These are phyloP conservation scores for Brachionus koreanus DNA, from an alignment of 1,140 invertebrate species.

Conservation along the genomic window DNA sequence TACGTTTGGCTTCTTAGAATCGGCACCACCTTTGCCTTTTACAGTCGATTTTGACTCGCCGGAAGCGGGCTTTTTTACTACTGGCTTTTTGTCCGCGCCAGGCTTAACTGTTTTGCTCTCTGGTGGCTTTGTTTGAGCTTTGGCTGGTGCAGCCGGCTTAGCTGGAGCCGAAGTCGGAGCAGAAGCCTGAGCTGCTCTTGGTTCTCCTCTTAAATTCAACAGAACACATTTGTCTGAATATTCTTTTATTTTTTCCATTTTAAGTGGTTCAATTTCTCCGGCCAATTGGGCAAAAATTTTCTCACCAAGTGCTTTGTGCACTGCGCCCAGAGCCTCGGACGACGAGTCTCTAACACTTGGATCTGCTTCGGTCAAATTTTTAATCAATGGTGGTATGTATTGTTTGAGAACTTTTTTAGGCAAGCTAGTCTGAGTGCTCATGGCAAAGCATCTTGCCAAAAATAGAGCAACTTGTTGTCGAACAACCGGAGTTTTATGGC, in stretches of 20 bases:
- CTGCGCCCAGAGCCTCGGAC: constrained; percentile 58
- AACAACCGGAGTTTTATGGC: constrained; percentile 90
- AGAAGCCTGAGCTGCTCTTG: constrained; percentile 59
- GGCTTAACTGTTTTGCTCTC: constrained; percentile 48
- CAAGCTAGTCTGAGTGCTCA: constrained; percentile 72
- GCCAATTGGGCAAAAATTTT: constrained; percentile 79
- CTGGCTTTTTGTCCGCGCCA: constrained; percentile 42
- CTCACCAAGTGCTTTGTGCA: constrained; percentile 78
- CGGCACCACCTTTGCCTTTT: constrained; percentile 46
- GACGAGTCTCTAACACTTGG: constrained; percentile 61
- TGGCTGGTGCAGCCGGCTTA: constrained; percentile 48
- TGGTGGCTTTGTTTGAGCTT: constrained; percentile 44
- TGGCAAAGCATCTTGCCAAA: constrained; percentile 74
- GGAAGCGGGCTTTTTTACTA: not conserved
- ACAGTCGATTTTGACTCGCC: not conserved
- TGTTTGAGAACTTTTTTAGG: constrained; percentile 89
- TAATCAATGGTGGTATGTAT: constrained; percentile 73
- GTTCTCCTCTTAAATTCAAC: constrained; percentile 59
- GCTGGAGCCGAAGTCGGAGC: constrained; percentile 45
- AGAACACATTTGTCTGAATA: constrained; percentile 85
- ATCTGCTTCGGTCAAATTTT: constrained; percentile 41
- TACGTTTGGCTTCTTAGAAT: constrained; percentile 46
- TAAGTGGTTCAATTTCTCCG: constrained; percentile 81
- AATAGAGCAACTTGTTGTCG: constrained; percentile 88
- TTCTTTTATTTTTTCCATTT: constrained; percentile 72